A percentile compares a stretch with the other conserved stretches of the same genome.
These are phyloP conservation scores for Melanerpes aurifrons DNA, from an alignment of 2,113 vertebrate genomes.

Conservation along the genomic window DNA sequence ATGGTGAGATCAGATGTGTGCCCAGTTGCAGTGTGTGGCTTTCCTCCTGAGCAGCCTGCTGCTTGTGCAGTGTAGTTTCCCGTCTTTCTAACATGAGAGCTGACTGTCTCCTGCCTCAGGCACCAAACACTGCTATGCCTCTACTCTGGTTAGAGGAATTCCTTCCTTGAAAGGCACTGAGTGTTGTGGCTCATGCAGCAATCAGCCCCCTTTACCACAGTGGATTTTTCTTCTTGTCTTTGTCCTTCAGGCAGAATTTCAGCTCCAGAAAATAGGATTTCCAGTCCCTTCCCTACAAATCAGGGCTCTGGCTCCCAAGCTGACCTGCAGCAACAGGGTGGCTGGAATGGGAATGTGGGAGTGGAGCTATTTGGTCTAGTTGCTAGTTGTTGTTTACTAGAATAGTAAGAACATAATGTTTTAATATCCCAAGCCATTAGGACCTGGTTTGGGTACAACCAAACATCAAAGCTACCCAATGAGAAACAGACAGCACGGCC, in stretches of 20 bases:
- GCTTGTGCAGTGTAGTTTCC: neutral
- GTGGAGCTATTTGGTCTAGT: slow-evolving; percentile 37
- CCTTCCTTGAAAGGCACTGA: neutral
- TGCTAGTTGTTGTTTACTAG: slow-evolving; percentile 50
- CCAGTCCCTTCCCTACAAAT: neutral
- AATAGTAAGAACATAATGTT: slow-evolving; percentile 61
- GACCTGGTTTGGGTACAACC: slow-evolving; percentile 58
- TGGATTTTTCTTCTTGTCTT: neutral
- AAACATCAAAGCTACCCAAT: slow-evolving; percentile 56
- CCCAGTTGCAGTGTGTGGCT: neutral
- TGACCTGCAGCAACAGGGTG: neutral
- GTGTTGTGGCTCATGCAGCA: neutral
- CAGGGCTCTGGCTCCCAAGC: neutral
- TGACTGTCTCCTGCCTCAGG: neutral
- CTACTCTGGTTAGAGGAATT: neutral
- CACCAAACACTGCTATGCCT: neutral
- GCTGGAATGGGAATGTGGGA: slow-evolving; percentile 19
- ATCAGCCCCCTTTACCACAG: neutral
- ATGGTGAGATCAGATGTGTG: neutral
- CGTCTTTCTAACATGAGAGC: neutral
- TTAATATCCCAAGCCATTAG: slow-evolving; percentile 49
- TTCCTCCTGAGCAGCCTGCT: neutral
- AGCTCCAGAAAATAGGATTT: neutral
- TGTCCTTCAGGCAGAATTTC: neutral
- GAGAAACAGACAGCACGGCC: slow-evolving; percentile 61